phyloP scores from a whole-genome alignment of 1,140 invertebrate genomes.

The Cyrtorhinus lividipennis region DNA sequence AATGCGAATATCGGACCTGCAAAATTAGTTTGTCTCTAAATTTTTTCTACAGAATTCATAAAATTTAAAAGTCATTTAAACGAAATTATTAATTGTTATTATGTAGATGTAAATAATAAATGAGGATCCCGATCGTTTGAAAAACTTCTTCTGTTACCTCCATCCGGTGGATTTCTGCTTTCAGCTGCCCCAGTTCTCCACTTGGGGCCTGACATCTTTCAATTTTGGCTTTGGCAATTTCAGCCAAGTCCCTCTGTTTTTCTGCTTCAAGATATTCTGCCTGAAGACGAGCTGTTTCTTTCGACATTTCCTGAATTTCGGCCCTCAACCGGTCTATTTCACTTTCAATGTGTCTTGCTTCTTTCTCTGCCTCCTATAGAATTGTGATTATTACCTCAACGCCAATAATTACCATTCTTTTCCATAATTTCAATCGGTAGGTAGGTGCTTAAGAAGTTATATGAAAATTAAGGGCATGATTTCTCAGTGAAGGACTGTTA shows the following conservation, averaged over 20 bases:
- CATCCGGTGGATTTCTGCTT: slow-evolving; percentile 68
- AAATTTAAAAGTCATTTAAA: too few species aligned
- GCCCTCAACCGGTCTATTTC: slow-evolving; percentile 48
- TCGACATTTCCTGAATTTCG: slow-evolving; percentile 44
- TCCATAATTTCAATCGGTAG: too few species aligned
- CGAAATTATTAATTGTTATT: too few species aligned
- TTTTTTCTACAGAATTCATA: too few species aligned
- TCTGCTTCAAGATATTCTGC: slow-evolving; percentile 60
- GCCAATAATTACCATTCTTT: neutral
- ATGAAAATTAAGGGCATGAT: too few species aligned
- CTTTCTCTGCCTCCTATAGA: slow-evolving; percentile 22
- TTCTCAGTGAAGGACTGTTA: too few species aligned
- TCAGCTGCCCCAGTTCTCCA: slow-evolving; percentile 57
- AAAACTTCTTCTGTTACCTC: too few species aligned
- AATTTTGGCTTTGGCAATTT: slow-evolving; percentile 49
- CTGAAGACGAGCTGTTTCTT: slow-evolving; percentile 44
- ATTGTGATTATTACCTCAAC: too few species aligned
- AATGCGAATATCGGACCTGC: slow-evolving; percentile 43
- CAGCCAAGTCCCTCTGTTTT: slow-evolving; percentile 54
- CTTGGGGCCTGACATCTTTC: slow-evolving; percentile 45
- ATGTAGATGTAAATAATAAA: too few species aligned
- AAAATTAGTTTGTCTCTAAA: too few species aligned
- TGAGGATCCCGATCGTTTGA: too few species aligned
- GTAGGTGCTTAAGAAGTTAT: too few species aligned
- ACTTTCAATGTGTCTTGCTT: slow-evolving; percentile 34